Base-by-base conservation (phyloP, 2,888 invertebrate genomes). In the Fissipunctia ypsillon region DNA sequence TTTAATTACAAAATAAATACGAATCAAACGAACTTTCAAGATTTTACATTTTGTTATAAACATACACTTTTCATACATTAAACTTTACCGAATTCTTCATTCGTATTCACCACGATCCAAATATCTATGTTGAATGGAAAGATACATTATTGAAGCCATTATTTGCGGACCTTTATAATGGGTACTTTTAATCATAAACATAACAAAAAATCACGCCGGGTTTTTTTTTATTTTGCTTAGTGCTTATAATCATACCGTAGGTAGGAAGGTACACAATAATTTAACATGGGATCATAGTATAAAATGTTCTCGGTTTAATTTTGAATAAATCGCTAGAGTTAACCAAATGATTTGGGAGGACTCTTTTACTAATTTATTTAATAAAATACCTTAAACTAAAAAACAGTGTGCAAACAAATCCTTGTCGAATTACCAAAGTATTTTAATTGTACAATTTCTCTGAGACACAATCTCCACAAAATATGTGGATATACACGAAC, bases 81-180 rank as follows among this genome's bases (percentile, higher is more conserved):
- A 72, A 76, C 80, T 74, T 80, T 73, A 79, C 73, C 73, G 76
- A 83, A 60, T 73, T 84, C 82, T 86, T 74, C 84, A 68, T 78
- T 79, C 73, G 83, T 84, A 83, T 85, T 90, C 91, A 90, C 91
- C 90, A 91, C 76, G 91, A 87, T 79, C 85, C 91, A 89, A 90
- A 92, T 85, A 94, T 93, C 92, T 82, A 80, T 57, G 38, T n/a
- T 22, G n/a, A 76, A 82, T 14, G 63, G n/a, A 83, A 83, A 73
- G 0, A 57, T 45, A 69, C 35, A 57, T 64, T 76, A 64, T 31
- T 65, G 41, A 50, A 45, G 38, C 19, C n/a, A 31, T 61, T 61
- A 60, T 60, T 65, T 52, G 28, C 28, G 10, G 25, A 54, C 43
- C 35, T 64, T 19, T 48, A 57, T 28, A 72, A 69, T 28, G 2